Base-by-base conservation (phyloP, 2,113 vertebrate genomes). In the Chascanopsetta lugubris region DNA sequence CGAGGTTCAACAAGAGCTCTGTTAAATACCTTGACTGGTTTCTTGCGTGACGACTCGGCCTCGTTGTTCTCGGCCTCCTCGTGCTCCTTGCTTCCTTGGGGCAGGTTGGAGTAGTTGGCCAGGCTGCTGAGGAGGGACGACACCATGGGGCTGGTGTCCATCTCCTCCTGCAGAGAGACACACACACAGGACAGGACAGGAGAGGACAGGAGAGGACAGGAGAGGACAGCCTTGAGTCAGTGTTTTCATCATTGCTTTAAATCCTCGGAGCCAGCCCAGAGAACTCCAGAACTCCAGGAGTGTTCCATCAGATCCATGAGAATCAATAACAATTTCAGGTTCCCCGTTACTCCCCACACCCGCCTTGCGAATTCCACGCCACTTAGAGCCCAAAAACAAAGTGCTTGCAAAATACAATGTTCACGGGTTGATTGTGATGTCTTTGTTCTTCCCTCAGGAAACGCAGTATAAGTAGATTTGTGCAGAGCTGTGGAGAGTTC, bases 71-170 rank as follows among this genome's bases (percentile, higher is more conserved):
- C 97, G 0, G 96, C 97, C 88, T 99, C 97, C 79, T 99, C 97
- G 0, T 99, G 97, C 85, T 99, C 97, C 64, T 94, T 94, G 77
- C 96, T 97, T 51, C 97, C 97, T 86, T 99, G 97, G 0, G 97
- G 93, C 85, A 99, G 89, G 92, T 98, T 99, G 84, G 97, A 99
- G 85, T 99, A 99, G 90, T 99, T 99, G 85, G 97, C 97, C 88
- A 99, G 88, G 77, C 94, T 97, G 25, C 96, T 97, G 87, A 99
- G 95, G 77, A 99, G 86, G 57, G 97, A 98, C 0, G 97, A 97
- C 49, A 99, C 97, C 97, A 98, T 99, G 40, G 97, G 97, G 69
- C 94, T 98, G 61, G 96, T 98, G 91, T 99, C 97, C 97, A 99
- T 99, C 91, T 99, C 97, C 92, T 99, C 97, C 97, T 99, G 57